Percentiles rank a stretch among this genome's conserved stretches.
Conservation (phyloP, 2,113 vertebrate species). For the Mus pahari region DNA sequence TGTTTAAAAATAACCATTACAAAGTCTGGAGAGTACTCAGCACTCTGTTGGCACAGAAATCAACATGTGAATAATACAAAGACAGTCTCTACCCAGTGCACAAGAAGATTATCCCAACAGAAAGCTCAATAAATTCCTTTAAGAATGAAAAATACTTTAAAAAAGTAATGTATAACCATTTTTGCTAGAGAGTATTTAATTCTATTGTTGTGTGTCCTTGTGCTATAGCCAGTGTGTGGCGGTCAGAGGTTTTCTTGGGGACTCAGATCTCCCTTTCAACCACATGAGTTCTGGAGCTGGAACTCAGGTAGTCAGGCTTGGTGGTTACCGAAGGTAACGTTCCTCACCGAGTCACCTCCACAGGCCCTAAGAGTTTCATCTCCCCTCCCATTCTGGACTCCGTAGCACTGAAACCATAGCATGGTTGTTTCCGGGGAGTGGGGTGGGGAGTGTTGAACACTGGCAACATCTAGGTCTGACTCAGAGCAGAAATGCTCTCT, state of each 20-base stretch:
- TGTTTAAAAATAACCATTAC: too few relatives aligned
- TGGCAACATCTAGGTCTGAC: background rate
- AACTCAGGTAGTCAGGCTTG: background rate
- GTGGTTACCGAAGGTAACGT: too few relatives aligned
- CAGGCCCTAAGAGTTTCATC: background rate
- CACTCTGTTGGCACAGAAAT: too few relatives aligned
- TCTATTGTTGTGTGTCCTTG: too few relatives aligned
- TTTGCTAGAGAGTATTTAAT: background rate
- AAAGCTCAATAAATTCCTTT: background rate
- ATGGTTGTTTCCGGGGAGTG: background rate
- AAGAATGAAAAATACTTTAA: background rate
- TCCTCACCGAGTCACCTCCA: background rate
- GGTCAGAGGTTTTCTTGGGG: background rate
- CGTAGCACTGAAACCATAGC: background rate
- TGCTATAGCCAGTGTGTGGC: background rate
- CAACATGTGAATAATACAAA: too few relatives aligned
- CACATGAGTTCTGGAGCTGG: too few relatives aligned
- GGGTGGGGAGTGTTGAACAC: background rate
- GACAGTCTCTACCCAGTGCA: too few relatives aligned
- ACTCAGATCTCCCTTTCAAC: background rate
- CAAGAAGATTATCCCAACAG: too few relatives aligned
- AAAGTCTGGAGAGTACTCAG: too few relatives aligned
- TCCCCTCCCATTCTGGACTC: background rate
- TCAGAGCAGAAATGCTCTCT: background rate
- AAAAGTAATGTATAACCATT: background rate